Evolutionary conservation across 2,797 vertebrate species (phyloP), one percentile per base, ranked within the genome.

Genomic region (Smutsia temminckii): DNA sequence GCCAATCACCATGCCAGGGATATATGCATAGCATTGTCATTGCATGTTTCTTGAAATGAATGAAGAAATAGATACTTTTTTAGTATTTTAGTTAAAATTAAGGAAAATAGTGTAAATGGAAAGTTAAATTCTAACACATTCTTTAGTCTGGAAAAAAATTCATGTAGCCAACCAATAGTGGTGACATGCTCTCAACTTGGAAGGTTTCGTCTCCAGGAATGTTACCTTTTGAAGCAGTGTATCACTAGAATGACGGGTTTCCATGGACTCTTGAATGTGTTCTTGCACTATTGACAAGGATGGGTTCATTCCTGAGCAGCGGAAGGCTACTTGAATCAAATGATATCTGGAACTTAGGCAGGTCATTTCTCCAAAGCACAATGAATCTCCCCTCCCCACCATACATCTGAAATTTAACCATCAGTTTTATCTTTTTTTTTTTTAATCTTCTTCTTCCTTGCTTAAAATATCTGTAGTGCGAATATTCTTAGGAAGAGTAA

Each of bases 41-140:
- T 69, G 55, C 79, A 14, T 92, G 57, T 68, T 49, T 90, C 93
- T 88, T 78, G 74, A 78, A 78, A 61, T 64, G 75, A 89, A 23
- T 86, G 55, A 95, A 83, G 91, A 71, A 61, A n/a, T 51, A 37
- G 91, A 55, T 46, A 17, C 40, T 77, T 94, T 74, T 21, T 68
- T 71, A 49, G 18, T 42, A 69, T 80, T 51, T 94, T 57, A 42
- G 53, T 66, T 87, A 57, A 90, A 96, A 91, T 77, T 40, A 84
- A 53, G 66, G n/a, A 18, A 51, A 21, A 34, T 81, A 32, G 27
- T 27, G 49, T 64, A 77, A 59, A 46, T 77, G 66, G 53, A 34
- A 86, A 93, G 59, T 64, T 90, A 88, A 71, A 81, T 37, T 93
- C 59, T 68, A 91, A 61, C 37, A 69, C 90, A 37, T 34, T 59